Conservation (phyloP, 1,140 invertebrate species). For the Diachasmimorpha longicaudata region DNA sequence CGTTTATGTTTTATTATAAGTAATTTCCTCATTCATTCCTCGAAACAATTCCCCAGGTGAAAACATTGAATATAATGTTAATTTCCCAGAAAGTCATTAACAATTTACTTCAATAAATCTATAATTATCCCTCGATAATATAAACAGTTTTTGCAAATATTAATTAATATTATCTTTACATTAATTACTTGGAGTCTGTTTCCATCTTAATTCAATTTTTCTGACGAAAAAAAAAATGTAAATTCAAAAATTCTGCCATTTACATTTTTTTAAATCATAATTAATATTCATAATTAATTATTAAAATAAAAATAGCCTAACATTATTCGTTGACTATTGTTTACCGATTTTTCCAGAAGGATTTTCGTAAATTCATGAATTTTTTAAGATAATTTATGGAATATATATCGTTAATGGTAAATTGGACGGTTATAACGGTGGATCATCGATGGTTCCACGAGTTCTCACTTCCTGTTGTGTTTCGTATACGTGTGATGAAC, state of each 20-base stretch:
- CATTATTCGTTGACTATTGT: too few relatives aligned
- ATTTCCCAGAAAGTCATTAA: background rate
- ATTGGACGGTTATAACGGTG: background rate
- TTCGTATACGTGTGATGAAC: background rate
- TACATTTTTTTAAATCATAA: too few relatives aligned
- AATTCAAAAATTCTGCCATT: too few relatives aligned
- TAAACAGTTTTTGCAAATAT: constrained; percentile 6
- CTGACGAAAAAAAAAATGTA: too few relatives aligned
- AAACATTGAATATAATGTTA: background rate
- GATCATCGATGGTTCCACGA: background rate
- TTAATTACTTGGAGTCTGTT: constrained; percentile 57
- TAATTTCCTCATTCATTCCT: too few relatives aligned
- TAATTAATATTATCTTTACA: background rate
- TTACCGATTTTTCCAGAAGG: too few relatives aligned
- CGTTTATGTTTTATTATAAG: too few relatives aligned
- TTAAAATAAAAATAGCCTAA: too few relatives aligned
- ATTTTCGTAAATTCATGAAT: too few relatives aligned
- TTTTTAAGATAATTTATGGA: background rate
- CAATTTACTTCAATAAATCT: constrained; percentile 37
- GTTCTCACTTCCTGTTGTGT: background rate
- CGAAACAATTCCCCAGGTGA: background rate
- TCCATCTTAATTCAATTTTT: constrained; percentile 68
- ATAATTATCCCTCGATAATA: constrained; percentile 14
- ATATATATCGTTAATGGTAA: background rate
- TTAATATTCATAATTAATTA: too few relatives aligned